Conservation (phyloP, 2,888 invertebrate genomes). For the Agriopis leucophaearia region DNA sequence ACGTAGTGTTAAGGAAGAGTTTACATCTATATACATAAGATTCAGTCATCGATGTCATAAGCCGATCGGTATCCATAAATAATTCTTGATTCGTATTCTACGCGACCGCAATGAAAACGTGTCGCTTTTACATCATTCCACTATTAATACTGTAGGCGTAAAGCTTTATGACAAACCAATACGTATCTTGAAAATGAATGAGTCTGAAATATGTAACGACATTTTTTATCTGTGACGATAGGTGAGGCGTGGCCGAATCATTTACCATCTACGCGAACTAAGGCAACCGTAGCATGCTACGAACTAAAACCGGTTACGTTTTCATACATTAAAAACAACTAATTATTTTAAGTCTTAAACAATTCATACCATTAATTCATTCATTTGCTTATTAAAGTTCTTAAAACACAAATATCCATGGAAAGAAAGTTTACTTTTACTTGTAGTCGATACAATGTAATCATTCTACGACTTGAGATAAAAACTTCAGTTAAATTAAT, state of each 20-base stretch:
- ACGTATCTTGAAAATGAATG: constrained; percentile 33
- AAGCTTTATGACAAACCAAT: constrained; percentile 37
- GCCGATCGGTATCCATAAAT: constrained; percentile 50
- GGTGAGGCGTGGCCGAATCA: constrained; percentile 1
- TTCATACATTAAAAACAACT: too few relatives aligned
- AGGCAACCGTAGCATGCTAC: not conserved
- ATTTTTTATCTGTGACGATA: constrained; percentile 1
- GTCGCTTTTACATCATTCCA: constrained; percentile 32
- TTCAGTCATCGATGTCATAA: constrained; percentile 52
- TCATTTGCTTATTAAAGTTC: too few relatives aligned
- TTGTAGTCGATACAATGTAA: too few relatives aligned
- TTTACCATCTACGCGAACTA: not conserved
- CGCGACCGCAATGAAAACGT: constrained; percentile 36
- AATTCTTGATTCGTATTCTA: constrained; percentile 56
- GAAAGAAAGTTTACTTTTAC: too few relatives aligned
- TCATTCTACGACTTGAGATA: too few relatives aligned
- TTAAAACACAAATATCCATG: too few relatives aligned
- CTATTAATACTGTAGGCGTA: constrained; percentile 33
- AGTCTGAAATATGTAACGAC: constrained; percentile 8
- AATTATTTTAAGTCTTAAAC: too few relatives aligned
- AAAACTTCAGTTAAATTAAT: too few relatives aligned
- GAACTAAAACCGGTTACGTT: not conserved
- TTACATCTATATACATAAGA: constrained; percentile 55
- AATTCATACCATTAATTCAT: too few relatives aligned
- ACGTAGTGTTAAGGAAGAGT: constrained; percentile 50